Conservation (phyloP, 2,113 vertebrate species). For the Leptodactylus fuscus region DNA sequence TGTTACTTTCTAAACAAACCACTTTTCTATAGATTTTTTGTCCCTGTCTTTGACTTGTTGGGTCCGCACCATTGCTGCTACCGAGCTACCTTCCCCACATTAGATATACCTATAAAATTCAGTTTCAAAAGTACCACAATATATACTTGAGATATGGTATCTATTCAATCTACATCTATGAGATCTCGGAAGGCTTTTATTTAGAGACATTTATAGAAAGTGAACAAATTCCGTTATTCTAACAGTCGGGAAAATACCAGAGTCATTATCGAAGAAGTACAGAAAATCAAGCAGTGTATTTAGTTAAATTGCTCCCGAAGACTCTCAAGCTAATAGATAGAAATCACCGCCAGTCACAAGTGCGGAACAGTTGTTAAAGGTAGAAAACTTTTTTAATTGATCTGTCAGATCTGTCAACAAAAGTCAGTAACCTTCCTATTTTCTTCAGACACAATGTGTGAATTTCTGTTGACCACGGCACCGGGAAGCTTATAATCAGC, state of each 20-base stretch:
- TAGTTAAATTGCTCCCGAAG: not conserved
- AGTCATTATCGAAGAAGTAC: not conserved
- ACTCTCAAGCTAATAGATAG: not conserved
- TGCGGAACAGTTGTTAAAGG: not conserved
- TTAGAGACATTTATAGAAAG: not conserved
- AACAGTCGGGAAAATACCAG: not conserved
- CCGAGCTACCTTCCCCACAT: no score
- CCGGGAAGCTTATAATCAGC: not conserved
- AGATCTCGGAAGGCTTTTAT: not conserved
- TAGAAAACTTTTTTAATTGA: slow-evolving; percentile 10
- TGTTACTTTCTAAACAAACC: no score
- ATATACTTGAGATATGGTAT: not conserved
- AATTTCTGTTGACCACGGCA: slow-evolving; percentile 2
- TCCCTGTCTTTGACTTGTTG: no score
- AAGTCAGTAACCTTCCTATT: not conserved
- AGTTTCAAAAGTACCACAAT: not conserved
- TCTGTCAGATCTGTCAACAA: not conserved
- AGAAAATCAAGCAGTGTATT: not conserved
- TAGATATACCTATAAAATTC: not conserved
- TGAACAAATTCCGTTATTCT: not conserved
- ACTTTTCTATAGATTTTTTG: no score
- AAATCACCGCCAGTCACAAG: not conserved
- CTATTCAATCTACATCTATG: no score
- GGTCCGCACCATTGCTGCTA: no score
- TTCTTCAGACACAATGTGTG: not conserved